A percentile compares a stretch with the other conserved stretches of the same genome.
Conservation (phyloP, 2,113 vertebrate species). For the Crotalus tigris region DNA sequence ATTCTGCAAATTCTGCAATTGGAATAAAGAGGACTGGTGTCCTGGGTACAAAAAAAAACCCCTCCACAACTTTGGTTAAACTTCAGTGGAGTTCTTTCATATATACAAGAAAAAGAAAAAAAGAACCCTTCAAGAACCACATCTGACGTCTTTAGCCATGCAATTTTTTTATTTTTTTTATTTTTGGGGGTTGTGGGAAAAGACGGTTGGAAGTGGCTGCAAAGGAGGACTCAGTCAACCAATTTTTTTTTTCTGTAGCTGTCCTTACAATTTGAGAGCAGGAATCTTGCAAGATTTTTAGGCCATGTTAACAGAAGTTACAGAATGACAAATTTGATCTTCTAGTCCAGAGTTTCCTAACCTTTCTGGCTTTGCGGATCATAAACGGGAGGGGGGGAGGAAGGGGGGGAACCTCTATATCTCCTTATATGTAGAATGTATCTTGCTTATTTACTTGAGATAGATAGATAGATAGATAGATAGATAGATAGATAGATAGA, state of each 20-base stretch:
- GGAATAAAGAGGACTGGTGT: neutral
- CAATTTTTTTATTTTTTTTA: constrained; percentile 23
- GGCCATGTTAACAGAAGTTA: neutral
- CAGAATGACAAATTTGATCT: no score
- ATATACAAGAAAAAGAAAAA: neutral
- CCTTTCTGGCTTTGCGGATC: no score
- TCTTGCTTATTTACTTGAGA: neutral
- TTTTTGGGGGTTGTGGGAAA: neutral
- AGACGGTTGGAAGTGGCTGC: neutral
- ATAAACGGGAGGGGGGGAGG: no score
- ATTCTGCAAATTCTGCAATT: neutral
- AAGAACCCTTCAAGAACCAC: neutral
- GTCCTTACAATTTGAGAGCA: neutral
- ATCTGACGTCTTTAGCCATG: constrained; percentile 8
- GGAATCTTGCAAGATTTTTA: neutral
- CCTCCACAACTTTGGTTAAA: neutral
- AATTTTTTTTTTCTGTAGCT: neutral
- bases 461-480: no score
- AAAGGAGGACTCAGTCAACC: neutral
- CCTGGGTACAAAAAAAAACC: neutral
- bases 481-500: no score
- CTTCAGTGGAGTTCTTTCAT: neutral
- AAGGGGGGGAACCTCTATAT: neutral
- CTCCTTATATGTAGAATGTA: neutral
- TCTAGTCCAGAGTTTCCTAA: no score